Base-by-base conservation (phyloP, 2,888 invertebrate genomes). In the Protophormia terraenovae region DNA sequence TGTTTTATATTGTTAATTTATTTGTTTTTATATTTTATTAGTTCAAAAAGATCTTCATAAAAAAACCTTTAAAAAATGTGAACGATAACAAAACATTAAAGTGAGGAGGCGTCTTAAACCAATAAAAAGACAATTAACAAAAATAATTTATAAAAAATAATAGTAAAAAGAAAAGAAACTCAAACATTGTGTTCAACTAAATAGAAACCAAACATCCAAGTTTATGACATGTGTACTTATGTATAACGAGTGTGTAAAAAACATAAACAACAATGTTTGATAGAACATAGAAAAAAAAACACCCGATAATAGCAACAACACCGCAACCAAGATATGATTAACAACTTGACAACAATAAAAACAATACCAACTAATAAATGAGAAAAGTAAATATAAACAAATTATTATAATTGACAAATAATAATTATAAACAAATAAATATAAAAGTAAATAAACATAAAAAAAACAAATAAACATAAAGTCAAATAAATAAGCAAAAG, bases 361-460 rank as follows among this genome's bases (percentile, higher is more conserved):
- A 58, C 67, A 47, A 78, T 55, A 55, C 53, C 55, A 72, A 72
- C 62, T 53, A 58, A 35, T 27, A 66, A 73, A 58, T 73, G 19
- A 27, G 27, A 64, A 69, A 76, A 64, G 32, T 55, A 76, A 76
- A 76, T 71, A 76, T 64, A 76, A 82, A 82, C 76, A 82, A 76
- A 82, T 76, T 76, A 82, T 71, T 64, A 27, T 62, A 82, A 76
- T 64, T 76, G 76, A 76, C 81, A 82, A 72, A 72, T 64, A 80
- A 66, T 8, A 55, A 62, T 64, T 76, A 71, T 58, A 76, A 76
- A 29, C 75, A 80, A 80, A 80, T 35, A 66, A 53, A 67, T 38
- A 62, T 58, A 38, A 60, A 62, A 4, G 47, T 62, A 71, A 71
- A 78, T 29, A 75, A 69, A 62, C 5, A 22, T 32, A 27, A 71